Evolutionary conservation across 2,113 vertebrate species (phyloP).

Genomic region (Podarcis muralis): DNA sequence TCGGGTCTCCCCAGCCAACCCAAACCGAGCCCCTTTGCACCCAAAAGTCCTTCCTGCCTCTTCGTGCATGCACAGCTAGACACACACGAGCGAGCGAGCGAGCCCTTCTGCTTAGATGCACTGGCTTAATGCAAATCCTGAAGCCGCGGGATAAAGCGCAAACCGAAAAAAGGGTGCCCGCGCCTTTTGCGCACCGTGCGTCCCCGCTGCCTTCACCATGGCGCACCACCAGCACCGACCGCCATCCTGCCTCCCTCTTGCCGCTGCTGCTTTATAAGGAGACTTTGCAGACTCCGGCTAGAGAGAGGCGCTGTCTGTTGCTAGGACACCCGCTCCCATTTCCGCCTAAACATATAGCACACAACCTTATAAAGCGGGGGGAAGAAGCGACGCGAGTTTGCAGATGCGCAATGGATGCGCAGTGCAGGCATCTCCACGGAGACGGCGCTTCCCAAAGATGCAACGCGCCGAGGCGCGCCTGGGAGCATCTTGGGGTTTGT

Average conservation of each 20-base stretch:
- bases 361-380: neutral
- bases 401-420: neutral
- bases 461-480: neutral
- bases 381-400: neutral
- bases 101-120: neutral
- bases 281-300: neutral
- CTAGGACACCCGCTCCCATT: neutral
- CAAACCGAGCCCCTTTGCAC: neutral
- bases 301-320: neutral
- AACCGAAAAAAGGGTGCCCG: no score
- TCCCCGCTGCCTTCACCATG: neutral
- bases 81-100: neutral
- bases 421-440: fast-evolving
- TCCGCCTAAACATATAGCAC: neutral
- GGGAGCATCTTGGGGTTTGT: constrained; percentile 15
- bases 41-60: neutral
- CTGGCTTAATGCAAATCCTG: neutral
- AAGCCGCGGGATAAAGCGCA: neutral
- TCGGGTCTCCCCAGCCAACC: neutral
- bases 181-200: no score
- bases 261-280: neutral
- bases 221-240: neutral
- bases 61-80: neutral
- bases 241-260: neutral
- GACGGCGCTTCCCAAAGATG: constrained; percentile 39